Evolutionary conservation across 2,888 invertebrate species (phyloP), one percentile per base, ranked within the genome.

Genomic region (Netelia fuscicornis): DNA sequence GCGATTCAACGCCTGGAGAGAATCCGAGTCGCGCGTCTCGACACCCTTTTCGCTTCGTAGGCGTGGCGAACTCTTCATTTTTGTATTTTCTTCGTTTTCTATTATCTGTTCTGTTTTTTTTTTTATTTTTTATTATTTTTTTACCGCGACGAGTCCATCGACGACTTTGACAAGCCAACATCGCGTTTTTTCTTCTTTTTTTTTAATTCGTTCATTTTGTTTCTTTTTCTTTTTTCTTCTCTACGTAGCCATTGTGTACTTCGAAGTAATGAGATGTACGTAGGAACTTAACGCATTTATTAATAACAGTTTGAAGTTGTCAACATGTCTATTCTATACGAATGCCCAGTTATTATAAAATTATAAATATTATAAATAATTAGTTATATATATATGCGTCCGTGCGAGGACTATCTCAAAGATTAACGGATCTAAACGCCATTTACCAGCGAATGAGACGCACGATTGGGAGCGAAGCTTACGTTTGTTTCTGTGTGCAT

Each of bases 291-390:
- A 92, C 91, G 90, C 90, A 89, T 89, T 92, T 92, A 91, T 92
- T 91, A 89, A 90, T 90, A 92, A 91, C 91, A 92, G 86, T 88
- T 87, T 79, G 87, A 91, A 89, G 89, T 91, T 30, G 30, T 91
- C 90, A 91, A 91, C 91, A 91, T 89, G 87, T 89, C 89, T 88
- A 89, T 88, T 86, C 88, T 89, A 89, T 88, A 83, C 91, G 88
- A 92, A 92, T 92, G 92, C 91, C 91, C 92, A 89, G 88, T 89
- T 90, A 86, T 90, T 89, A 90, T 92, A 91, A 92, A 91, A 91
- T 92, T 92, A 92, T 92, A 92, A 91, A 92, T 92, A 92, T 90
- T 91, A 91, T 91, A 92, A 92, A 91, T 92, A 92, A 92, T 91
- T 87, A 89, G 88, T 86, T 89, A 86, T 86, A 87, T 87, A 85